A percentile compares a stretch with the other conserved stretches of the same genome.
These are phyloP conservation scores for Neotoxoptera formosana DNA, from an alignment of 1,140 invertebrate genomes.

Conservation along the genomic window DNA sequence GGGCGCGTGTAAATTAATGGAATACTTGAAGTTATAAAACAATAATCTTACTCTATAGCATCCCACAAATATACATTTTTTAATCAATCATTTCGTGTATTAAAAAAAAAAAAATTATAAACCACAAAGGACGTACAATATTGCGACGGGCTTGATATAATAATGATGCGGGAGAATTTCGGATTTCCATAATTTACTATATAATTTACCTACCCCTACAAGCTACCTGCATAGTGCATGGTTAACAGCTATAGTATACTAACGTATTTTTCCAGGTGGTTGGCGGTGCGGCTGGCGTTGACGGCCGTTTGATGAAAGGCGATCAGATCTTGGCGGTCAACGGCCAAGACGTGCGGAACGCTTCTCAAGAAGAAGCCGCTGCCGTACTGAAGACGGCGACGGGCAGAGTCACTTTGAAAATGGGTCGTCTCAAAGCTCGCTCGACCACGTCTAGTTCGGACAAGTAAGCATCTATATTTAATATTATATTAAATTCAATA, in stretches of 20 bases:
- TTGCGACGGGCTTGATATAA: not conserved
- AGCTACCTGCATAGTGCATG: not conserved
- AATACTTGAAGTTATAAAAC: not conserved
- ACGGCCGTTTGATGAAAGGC: conserved; percentile 90
- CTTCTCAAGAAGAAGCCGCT: conserved; percentile 85
- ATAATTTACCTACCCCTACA: no score
- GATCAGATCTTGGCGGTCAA: conserved; percentile 92
- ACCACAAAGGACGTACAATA: not conserved
- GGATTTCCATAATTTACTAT: not conserved
- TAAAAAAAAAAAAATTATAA: not conserved
- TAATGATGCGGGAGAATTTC: not conserved
- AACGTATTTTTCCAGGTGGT: conserved; percentile 71
- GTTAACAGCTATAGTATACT: not conserved
- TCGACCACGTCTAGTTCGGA: conserved; percentile 56
- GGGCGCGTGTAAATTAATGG: not conserved
- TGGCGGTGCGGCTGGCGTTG: conserved; percentile 89
- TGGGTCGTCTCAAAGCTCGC: conserved; percentile 80
- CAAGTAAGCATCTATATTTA: conserved; percentile 57
- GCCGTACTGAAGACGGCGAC: conserved; percentile 84
- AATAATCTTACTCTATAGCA: not conserved
- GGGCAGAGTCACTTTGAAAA: conserved; percentile 79
- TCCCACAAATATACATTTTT: not conserved
- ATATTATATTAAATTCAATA: not conserved
- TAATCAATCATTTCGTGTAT: not conserved
- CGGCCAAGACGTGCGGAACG: conserved; percentile 82